These are phyloP conservation scores for Neosilurus mollespiculum DNA, from an alignment of 2,797 vertebrate species.

Conservation along the genomic window DNA sequence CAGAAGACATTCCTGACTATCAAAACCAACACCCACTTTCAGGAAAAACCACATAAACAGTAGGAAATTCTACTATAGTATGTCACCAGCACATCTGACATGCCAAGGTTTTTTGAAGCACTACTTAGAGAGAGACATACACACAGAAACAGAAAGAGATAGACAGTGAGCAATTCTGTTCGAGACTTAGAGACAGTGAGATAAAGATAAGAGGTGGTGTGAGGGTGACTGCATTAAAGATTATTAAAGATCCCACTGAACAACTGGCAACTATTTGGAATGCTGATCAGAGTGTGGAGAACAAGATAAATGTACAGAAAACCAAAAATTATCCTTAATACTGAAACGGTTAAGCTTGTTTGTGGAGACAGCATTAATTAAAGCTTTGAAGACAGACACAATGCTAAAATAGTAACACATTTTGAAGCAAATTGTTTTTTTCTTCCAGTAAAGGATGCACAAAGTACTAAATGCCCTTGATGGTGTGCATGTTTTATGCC, in stretches of 20 bases:
- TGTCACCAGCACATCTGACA: constrained; percentile 37
- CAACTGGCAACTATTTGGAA: constrained; percentile 62
- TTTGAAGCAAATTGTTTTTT: constrained; percentile 12
- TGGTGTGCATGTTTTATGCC: not conserved
- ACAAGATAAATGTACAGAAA: constrained; percentile 32
- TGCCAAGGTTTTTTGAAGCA: constrained; percentile 48
- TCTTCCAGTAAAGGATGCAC: constrained; percentile 3
- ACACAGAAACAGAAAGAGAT: constrained; percentile 6
- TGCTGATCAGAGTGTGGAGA: constrained; percentile 56
- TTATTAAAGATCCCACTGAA: constrained; percentile 68
- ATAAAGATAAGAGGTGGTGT: not conserved
- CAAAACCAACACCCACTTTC: constrained; percentile 30
- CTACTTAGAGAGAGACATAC: constrained; percentile 40
- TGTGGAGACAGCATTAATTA: constrained; percentile 19
- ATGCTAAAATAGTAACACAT: not conserved
- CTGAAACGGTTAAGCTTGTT: constrained; percentile 39
- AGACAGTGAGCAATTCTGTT: constrained; percentile 29
- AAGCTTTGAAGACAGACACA: constrained; percentile 21
- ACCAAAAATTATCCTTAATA: constrained; percentile 19
- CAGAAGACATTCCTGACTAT: constrained; percentile 29
- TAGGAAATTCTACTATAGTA: constrained; percentile 44
- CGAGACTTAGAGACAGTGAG: constrained; percentile 38
- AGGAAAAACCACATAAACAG: constrained; percentile 43
- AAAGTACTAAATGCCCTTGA: not conserved
- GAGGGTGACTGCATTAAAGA: no score